Conservation (phyloP, 2,113 vertebrate genomes). For the Vicugna pacos region DNA sequence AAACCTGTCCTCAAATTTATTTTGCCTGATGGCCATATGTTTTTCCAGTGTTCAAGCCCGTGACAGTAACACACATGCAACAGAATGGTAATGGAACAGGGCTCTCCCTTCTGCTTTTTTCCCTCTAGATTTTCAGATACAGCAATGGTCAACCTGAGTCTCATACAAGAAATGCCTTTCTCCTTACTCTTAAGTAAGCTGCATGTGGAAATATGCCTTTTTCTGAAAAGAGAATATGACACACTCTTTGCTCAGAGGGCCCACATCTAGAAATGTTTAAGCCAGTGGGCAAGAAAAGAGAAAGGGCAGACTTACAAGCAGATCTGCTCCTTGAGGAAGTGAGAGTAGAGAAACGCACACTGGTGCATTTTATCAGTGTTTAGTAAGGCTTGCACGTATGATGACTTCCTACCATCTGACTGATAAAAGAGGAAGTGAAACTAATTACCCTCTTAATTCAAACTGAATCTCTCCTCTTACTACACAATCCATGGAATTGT, state of each 20-base stretch:
- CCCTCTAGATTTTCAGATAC: background rate
- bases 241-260: background rate
- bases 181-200: background rate
- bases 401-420: slow-evolving; percentile 41
- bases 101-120: background rate
- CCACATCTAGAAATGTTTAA: background rate
- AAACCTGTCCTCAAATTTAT: slow-evolving; percentile 51
- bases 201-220: background rate
- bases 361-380: slow-evolving; percentile 49
- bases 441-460: slow-evolving; percentile 50
- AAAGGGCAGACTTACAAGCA: background rate
- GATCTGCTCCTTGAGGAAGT: slow-evolving; percentile 39
- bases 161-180: background rate
- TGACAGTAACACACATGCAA: background rate
- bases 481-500: background rate
- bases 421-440: slow-evolving; percentile 67
- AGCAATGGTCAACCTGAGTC: background rate
- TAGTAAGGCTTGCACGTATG: background rate
- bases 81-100: background rate
- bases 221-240: background rate
- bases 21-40: slow-evolving; percentile 4
- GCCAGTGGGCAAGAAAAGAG: background rate
- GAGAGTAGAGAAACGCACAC: slow-evolving; percentile 37
- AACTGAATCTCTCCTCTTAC: slow-evolving; percentile 12
- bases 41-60: background rate